phyloP scores from a whole-genome alignment of 1,140 invertebrate genomes.

The Drosophila nigrodunni region DNA sequence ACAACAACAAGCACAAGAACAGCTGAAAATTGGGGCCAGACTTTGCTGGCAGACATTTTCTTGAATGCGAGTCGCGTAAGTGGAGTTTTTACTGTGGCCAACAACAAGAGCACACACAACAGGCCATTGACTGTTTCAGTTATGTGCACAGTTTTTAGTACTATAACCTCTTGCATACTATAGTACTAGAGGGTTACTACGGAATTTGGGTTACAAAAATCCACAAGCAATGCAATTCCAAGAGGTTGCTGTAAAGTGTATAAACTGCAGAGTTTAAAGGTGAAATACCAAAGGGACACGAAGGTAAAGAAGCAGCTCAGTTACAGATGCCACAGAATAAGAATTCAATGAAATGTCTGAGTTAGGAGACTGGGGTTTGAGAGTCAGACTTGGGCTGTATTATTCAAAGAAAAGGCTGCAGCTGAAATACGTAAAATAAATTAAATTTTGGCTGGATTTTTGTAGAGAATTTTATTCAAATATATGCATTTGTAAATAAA shows the following conservation, averaged over 20 bases:
- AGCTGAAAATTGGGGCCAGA: conserved; percentile 3
- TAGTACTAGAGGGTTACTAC: conserved; percentile 5
- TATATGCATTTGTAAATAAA: too few species aligned
- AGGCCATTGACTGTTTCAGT: conserved; percentile 44
- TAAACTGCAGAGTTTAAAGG: conserved; percentile 12
- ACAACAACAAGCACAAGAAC: background rate
- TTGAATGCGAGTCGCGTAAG: conserved; percentile 26
- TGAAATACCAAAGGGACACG: background rate
- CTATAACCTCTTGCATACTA: conserved; percentile 16
- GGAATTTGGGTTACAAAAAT: conserved; percentile 15
- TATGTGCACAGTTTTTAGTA: conserved; percentile 23
- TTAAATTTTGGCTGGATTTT: too few species aligned
- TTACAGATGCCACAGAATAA: background rate
- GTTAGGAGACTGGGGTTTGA: too few species aligned
- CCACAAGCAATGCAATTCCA: conserved; percentile 13
- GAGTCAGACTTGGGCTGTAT: too few species aligned
- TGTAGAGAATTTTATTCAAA: too few species aligned
- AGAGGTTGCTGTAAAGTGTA: conserved; percentile 7
- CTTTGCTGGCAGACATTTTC: conserved; percentile 18
- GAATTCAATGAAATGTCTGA: background rate
- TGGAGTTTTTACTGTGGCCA: conserved; percentile 39
- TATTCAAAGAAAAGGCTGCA: too few species aligned
- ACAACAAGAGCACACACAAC: background rate
- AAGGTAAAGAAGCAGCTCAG: background rate
- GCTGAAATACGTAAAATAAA: too few species aligned